Percentiles rank a stretch among this genome's conserved stretches.
These are phyloP conservation scores for Melopsittacus undulatus DNA, from an alignment of 2,797 vertebrate species.

Conservation along the genomic window DNA sequence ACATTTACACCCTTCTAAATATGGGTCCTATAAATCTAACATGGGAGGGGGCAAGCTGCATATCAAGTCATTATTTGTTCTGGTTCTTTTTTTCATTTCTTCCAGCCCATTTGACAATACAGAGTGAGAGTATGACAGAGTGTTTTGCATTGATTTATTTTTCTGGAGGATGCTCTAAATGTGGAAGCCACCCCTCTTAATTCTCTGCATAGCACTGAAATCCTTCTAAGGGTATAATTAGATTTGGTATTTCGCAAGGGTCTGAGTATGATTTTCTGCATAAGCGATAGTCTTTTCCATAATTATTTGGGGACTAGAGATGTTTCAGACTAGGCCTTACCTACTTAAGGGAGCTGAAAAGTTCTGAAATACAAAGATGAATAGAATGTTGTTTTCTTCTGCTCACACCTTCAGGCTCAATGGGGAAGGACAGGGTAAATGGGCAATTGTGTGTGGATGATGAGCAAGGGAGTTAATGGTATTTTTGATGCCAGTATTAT, in stretches of 20 bases:
- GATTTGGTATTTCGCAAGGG: slow-evolving; percentile 19
- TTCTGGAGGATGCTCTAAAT: not conserved
- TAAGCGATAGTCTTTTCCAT: not conserved
- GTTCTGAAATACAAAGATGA: not conserved
- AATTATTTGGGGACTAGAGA: not conserved
- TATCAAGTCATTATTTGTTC: not conserved
- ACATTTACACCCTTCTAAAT: not conserved
- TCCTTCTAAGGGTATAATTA: slow-evolving; percentile 20
- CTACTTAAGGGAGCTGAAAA: not conserved
- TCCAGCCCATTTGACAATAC: not conserved
- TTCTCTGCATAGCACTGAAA: not conserved
- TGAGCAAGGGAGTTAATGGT: not conserved
- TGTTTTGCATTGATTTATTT: slow-evolving; percentile 26
- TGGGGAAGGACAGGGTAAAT: not conserved
- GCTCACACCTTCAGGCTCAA: not conserved
- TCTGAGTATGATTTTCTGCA: not conserved
- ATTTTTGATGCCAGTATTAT: slow-evolving; percentile 1
- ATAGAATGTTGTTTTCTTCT: not conserved
- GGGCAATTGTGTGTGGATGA: not conserved
- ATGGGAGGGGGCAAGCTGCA: not conserved
- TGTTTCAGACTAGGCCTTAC: not conserved
- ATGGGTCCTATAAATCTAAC: not conserved
- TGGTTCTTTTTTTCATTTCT: not conserved
- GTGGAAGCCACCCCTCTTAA: not conserved
- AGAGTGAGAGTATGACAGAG: not conserved